phyloP scores from a whole-genome alignment of 2,888 invertebrate species.

The Pseudolycoriella hygida region DNA sequence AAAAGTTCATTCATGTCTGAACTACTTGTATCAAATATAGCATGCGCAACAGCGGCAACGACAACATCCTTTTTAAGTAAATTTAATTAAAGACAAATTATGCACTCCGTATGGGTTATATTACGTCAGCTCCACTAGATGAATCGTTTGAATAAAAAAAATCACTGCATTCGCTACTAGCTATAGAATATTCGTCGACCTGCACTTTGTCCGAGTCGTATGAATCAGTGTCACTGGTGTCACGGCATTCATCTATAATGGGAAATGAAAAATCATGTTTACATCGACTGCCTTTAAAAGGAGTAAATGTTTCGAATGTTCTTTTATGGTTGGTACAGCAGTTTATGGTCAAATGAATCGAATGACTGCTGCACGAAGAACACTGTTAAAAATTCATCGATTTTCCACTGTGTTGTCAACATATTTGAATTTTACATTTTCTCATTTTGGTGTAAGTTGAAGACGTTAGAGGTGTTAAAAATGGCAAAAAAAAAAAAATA shows the following conservation, averaged over 20 bases:
- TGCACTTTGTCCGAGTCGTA: constrained; percentile 15
- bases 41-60: constrained; percentile 11
- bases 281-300: too few relatives aligned
- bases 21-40: constrained; percentile 6
- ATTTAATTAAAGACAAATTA: background rate
- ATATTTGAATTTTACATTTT: too few relatives aligned
- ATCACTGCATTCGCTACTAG: constrained; percentile 32
- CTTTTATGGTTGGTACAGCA: too few relatives aligned
- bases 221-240: constrained; percentile 30
- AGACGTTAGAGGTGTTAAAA: too few relatives aligned
- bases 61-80: constrained; percentile 14
- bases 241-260: constrained; percentile 18
- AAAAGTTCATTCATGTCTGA: constrained; percentile 3
- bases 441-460: too few relatives aligned
- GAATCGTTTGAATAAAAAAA: constrained; percentile 28
- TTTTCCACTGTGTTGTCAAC: too few relatives aligned
- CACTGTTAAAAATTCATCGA: too few relatives aligned
- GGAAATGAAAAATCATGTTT: constrained; percentile 7
- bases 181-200: constrained; percentile 34
- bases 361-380: too few relatives aligned
- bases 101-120: background rate
- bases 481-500: too few relatives aligned
- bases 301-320: too few relatives aligned
- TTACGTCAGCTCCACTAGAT: constrained; percentile 36
- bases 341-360: too few relatives aligned